Conservation (phyloP, 2,888 invertebrate genomes). For the Diarsia rubi region DNA sequence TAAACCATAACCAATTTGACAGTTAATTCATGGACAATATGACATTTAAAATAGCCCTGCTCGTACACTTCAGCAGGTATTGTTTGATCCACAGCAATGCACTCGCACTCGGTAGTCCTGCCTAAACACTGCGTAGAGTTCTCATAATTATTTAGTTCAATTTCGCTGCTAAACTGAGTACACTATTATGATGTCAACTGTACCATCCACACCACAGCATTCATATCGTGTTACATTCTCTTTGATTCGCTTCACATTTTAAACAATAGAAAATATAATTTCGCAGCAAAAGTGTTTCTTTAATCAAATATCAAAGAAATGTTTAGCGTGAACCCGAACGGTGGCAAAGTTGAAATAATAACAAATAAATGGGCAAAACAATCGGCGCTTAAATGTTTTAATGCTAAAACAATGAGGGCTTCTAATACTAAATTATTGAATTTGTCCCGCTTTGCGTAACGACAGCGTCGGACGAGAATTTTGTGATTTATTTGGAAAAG, state of each 20-base stretch:
- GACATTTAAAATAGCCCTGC: too few species aligned
- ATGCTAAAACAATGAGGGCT: slow-evolving; percentile 68
- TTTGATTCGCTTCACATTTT: slow-evolving; percentile 53
- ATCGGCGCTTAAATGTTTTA: slow-evolving; percentile 66
- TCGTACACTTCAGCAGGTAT: too few species aligned
- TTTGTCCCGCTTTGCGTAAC: slow-evolving; percentile 52
- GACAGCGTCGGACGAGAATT: slow-evolving; percentile 17
- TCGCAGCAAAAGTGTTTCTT: slow-evolving; percentile 62
- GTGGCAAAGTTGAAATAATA: slow-evolving; percentile 68
- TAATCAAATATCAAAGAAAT: slow-evolving; percentile 77
- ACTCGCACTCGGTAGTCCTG: too few species aligned
- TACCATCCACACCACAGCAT: slow-evolving; percentile 38
- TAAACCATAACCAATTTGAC: too few species aligned
- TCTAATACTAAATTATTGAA: slow-evolving; percentile 64
- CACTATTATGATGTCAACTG: background rate
- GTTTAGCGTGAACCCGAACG: slow-evolving; percentile 69
- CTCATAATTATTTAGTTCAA: background rate
- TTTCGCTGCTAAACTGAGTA: background rate
- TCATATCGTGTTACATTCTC: slow-evolving; percentile 64
- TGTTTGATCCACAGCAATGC: too few species aligned
- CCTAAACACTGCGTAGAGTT: background rate
- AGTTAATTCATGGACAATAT: too few species aligned
- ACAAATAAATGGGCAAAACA: slow-evolving; percentile 68
- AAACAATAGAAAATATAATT: slow-evolving; percentile 62
- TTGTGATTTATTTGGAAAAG: slow-evolving; percentile 50